These are phyloP conservation scores for Aldabrachelys gigantea DNA, from an alignment of 2,113 vertebrate species.

Conservation along the genomic window DNA sequence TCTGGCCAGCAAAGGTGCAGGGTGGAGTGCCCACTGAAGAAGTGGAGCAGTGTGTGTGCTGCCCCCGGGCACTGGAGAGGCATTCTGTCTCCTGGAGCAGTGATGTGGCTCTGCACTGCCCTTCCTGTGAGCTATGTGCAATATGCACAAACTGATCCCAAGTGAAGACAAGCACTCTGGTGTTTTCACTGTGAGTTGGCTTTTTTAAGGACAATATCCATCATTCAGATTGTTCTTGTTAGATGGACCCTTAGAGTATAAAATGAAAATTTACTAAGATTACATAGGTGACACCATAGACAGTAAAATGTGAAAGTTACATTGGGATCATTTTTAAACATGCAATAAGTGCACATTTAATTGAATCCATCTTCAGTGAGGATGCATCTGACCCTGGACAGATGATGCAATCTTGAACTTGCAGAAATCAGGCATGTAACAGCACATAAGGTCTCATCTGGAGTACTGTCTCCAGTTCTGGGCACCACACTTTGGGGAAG, in stretches of 20 bases:
- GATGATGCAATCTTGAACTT: conserved; percentile 11
- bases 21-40: background rate
- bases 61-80: too few relatives aligned
- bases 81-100: too few relatives aligned
- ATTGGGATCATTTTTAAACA: background rate
- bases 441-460: background rate
- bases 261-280: background rate
- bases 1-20: background rate
- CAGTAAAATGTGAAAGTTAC: background rate
- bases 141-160: too few relatives aligned
- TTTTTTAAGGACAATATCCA: background rate
- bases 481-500: background rate
- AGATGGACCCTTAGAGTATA: background rate
- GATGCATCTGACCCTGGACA: background rate
- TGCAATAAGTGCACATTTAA: background rate
- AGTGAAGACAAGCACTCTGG: background rate
- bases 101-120: too few relatives aligned
- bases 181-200: background rate
- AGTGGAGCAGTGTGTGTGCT: background rate
- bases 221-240: background rate
- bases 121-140: too few relatives aligned
- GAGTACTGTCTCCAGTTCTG: background rate
- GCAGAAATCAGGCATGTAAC: background rate
- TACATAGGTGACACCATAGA: background rate
- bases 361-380: background rate